phyloP scores from a whole-genome alignment of 2,797 vertebrate genomes.

The Acomys russatus region DNA sequence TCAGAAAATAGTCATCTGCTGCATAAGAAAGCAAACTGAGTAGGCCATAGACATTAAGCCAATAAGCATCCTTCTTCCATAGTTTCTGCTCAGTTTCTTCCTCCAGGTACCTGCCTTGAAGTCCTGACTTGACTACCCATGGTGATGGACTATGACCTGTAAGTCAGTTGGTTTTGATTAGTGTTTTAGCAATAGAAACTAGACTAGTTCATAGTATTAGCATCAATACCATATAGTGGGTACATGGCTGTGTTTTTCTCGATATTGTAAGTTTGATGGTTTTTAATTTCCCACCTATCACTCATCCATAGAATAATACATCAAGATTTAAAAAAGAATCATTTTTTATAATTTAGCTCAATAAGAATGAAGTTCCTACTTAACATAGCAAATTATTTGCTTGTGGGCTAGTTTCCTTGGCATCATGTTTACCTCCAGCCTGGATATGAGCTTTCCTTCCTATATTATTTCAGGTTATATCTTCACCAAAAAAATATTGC shows the following conservation, averaged over 20 bases:
- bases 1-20: background rate
- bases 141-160: background rate
- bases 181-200: background rate
- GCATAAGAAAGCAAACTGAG: background rate
- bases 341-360: constrained; percentile 20
- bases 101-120: background rate
- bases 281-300: background rate
- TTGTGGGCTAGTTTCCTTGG: background rate
- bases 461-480: background rate
- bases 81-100: background rate
- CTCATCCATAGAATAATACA: background rate
- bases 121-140: background rate
- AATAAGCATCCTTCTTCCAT: background rate
- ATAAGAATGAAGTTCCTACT: background rate
- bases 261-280: background rate
- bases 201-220: background rate
- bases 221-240: background rate
- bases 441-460: background rate
- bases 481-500: constrained; percentile 32
- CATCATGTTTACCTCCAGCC: background rate
- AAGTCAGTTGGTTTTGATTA: background rate
- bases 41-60: background rate
- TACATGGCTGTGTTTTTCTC: background rate
- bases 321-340: constrained; percentile 11
- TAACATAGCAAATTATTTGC: constrained; percentile 44